Evolutionary conservation across 2,888 invertebrate species (phyloP).

Genomic region (Aelia acuminata): DNA sequence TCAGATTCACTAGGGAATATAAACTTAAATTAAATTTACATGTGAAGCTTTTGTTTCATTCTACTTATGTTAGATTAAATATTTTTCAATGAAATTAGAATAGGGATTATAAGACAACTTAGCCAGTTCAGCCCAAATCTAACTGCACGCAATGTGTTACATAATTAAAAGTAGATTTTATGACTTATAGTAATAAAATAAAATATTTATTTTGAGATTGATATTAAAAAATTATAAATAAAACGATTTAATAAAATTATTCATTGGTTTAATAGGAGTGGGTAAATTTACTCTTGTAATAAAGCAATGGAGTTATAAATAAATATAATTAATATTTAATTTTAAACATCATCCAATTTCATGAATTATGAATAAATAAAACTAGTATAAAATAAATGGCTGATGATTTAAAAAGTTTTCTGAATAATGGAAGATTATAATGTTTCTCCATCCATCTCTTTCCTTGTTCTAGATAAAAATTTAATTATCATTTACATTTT

Average conservation of each 20-base stretch:
- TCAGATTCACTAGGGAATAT: neutral
- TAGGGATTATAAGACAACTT: neutral
- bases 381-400: neutral
- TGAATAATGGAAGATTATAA: neutral
- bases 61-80: neutral
- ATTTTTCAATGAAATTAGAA: neutral
- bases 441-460: neutral
- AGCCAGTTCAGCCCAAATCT: slow-evolving; percentile 13
- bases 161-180: neutral
- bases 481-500: neutral
- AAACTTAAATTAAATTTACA: neutral
- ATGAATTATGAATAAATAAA: neutral
- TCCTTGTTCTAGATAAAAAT: neutral
- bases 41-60: neutral
- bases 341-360: neutral
- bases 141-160: neutral
- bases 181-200: neutral
- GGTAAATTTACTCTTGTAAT: neutral
- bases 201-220: neutral
- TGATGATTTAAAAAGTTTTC: neutral
- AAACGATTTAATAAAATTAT: neutral
- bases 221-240: neutral
- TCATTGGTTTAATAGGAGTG: neutral
- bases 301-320: neutral
- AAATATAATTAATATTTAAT: neutral